Base-by-base conservation (phyloP, 2,888 invertebrate species). In the Pyrochroa serraticornis region DNA sequence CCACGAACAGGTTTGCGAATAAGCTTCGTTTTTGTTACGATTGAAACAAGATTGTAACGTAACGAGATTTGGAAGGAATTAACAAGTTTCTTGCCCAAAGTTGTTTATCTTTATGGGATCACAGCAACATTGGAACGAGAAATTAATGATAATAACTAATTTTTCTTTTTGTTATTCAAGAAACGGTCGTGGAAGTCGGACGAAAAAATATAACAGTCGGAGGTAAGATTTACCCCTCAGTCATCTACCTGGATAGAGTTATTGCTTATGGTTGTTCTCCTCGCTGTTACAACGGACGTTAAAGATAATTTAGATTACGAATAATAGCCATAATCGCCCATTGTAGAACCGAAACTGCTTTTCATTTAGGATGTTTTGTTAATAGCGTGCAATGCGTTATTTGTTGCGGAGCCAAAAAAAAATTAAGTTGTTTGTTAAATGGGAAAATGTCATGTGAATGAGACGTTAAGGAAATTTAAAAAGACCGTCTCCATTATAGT, bases 281-380 rank as follows among this genome's bases (percentile, higher is more conserved):
- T 71, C 67, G 71, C 72, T 68, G 73, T 71, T 72, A 66, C 66
- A 62, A 62, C 60, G 61, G 65, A 66, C 71, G 68, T 76, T 71
- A 72, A 73, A 70, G 72, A 72, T 75, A 76, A 77, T 77, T 77
- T 75, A 77, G 75, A 77, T 77, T 77, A 76, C 70, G 69, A 68
- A 75, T 76, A 75, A 73, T 71, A 69, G 72, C 69, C 70, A 69
- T 76, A 69, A 71, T 71, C 68, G 71, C 62, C 69, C 68, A 70
- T 71, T 68, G 67, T 70, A 63, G 60, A 57, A 58, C 59, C 64
- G 65, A 69, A 69, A 66, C 63, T 61, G 66, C 69, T 66, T 69
- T 69, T 70, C 65, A 68, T 70, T 68, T 65, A 62, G 63, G 65
- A 66, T 71, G 67, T 55, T 62, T 55, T 51, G 54, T 62, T 54